Conservation (phyloP, 2,113 vertebrate genomes). For the Melanerpes aurifrons region DNA sequence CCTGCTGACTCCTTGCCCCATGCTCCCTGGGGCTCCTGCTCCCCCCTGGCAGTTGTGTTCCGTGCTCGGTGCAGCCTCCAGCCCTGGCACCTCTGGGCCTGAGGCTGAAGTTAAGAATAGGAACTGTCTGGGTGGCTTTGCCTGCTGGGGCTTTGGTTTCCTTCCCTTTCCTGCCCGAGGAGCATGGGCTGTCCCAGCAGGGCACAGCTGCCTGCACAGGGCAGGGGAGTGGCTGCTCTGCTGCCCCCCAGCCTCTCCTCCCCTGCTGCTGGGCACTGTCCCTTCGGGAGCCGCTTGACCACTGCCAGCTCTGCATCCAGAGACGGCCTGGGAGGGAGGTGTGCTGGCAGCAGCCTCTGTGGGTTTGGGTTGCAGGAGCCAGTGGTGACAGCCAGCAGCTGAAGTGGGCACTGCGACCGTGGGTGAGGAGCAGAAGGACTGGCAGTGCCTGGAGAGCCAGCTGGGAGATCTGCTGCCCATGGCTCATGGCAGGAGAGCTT, state of each 20-base stretch:
- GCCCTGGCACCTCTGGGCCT: neutral
- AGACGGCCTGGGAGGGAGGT: neutral
- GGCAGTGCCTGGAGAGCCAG: accelerated
- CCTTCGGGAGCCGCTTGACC: accelerated
- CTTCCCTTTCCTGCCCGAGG: neutral
- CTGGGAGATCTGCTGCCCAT: accelerated
- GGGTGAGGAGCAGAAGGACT: neutral
- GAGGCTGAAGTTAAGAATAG: neutral
- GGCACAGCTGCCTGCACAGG: neutral
- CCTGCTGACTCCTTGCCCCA: accelerated
- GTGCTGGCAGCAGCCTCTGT: accelerated
- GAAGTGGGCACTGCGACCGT: accelerated
- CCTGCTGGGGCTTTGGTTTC: neutral
- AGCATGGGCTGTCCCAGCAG: neutral
- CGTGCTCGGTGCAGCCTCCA: neutral
- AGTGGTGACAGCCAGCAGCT: neutral
- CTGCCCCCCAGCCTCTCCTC: neutral
- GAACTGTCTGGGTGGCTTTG: neutral
- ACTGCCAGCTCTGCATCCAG: neutral
- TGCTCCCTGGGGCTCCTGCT: accelerated
- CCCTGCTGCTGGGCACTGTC: neutral
- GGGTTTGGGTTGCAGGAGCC: neutral
- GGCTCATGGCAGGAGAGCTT: neutral
- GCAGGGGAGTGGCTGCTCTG: neutral
- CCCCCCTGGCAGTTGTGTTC: neutral